Evolutionary conservation across 2,113 vertebrate species (phyloP).

Genomic region (Camelus dromedarius): DNA sequence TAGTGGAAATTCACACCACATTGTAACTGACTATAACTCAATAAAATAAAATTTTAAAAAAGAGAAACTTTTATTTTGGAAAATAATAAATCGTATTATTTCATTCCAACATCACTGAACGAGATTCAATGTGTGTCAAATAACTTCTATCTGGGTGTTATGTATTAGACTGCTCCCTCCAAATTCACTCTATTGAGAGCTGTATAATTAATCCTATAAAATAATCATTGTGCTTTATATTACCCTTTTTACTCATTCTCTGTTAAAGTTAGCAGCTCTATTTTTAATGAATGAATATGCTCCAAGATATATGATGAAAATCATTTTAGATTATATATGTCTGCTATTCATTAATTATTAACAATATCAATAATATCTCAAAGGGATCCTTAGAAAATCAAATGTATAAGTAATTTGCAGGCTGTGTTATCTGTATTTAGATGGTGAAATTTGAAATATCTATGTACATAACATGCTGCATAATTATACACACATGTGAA

Average conservation of each 20-base stretch:
- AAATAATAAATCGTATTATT: background rate
- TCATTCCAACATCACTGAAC: background rate
- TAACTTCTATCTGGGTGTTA: background rate
- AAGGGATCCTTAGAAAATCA: background rate
- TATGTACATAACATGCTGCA: background rate
- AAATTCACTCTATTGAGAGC: background rate
- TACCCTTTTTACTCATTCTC: background rate
- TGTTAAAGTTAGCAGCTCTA: background rate
- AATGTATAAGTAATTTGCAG: background rate
- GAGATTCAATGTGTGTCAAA: background rate
- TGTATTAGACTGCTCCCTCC: background rate
- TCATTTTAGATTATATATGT: background rate
- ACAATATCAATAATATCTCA: background rate
- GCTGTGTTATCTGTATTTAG: background rate
- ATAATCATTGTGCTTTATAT: background rate
- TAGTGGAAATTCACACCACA: no score
- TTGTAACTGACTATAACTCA: no score
- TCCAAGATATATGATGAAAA: background rate
- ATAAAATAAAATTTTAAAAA: no score
- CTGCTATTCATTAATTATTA: background rate
- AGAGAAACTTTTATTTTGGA: background rate
- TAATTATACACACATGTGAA: background rate
- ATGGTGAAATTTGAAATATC: background rate
- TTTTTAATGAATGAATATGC: background rate
- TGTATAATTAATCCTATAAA: background rate